Base-by-base conservation (phyloP, 1,140 invertebrate species). In the Ganaspis sp. region DNA sequence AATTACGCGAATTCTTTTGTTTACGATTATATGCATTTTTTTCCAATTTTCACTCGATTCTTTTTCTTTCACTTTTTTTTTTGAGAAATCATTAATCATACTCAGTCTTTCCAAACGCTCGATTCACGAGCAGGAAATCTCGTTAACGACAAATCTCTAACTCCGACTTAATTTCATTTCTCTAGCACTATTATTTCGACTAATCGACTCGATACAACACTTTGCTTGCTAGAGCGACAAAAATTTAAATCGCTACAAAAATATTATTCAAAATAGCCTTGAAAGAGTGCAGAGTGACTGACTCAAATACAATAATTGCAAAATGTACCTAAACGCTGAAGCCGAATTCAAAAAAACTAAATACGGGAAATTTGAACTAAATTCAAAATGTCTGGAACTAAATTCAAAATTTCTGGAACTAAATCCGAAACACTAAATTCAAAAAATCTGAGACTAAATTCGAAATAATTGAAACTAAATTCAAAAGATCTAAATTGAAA, bases 71-170 rank as follows among this genome's bases (percentile, higher is more conserved):
- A 54, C 0, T 58, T 11, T 72, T 72, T 37, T 70, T 0, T 73
- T 71, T 42, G 26, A 73, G 21, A 75, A 15, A 72, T 80, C 37
- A 17, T 71, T 76, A 74, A 71, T 53, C 70, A 38, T 80, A 74
- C 78, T 80, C 78, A 80, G 78, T 80, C 78, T 80, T 80, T 74
- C 78, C 38, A 26, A 74, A 72, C 71, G 21, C 40, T 74, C 53
- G 54, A 58, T 26, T 54, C 12, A 23, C 23, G 54, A 58, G 54
- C 54, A 58, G 54, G 54, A 70, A 73, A 53, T 71, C 73, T 76
- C 71, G 74, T 26, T 38, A 42, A 42, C 34, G 38, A 72, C 70
- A n/a, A 71, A 80, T 72, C 64, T 69, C 74, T 26, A 26, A 58
- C 26, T 58, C 54, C 54, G 23, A 5, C 54, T 21, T 26, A 58